These are phyloP conservation scores for Tridacna gigas DNA, from an alignment of 2,888 invertebrate species.

Conservation along the genomic window DNA sequence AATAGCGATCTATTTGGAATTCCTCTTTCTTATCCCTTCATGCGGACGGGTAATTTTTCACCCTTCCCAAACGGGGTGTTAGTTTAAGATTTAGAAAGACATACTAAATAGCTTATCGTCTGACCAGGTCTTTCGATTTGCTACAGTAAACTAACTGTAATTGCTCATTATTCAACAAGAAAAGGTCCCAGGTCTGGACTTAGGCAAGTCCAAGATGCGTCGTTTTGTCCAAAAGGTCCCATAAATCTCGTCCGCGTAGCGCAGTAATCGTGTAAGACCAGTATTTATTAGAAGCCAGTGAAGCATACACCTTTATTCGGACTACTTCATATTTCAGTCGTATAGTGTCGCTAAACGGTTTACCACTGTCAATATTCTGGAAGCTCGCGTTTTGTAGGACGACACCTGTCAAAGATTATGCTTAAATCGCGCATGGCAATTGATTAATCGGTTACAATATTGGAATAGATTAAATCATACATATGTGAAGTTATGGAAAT, in stretches of 20 bases:
- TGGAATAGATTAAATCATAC: not conserved
- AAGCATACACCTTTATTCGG: conserved; percentile 19
- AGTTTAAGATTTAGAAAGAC: too few species aligned
- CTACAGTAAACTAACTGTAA: too few species aligned
- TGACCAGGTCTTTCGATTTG: too few species aligned
- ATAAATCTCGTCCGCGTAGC: not conserved
- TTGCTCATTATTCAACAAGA: too few species aligned
- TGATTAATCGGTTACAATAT: conserved; percentile 1
- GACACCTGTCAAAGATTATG: not conserved
- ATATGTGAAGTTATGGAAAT: not conserved
- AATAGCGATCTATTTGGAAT: conserved; percentile 26
- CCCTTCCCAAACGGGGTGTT: not conserved
- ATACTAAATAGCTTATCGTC: too few species aligned
- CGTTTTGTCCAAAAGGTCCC: not conserved
- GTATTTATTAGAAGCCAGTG: conserved; percentile 20
- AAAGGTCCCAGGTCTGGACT: too few species aligned
- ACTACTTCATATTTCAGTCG: conserved; percentile 20
- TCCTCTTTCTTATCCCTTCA: not conserved
- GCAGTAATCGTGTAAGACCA: conserved; percentile 11
- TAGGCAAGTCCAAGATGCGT: too few species aligned
- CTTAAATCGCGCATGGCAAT: not conserved
- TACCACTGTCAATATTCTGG: not conserved
- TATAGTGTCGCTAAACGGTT: conserved; percentile 2
- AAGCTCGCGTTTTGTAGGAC: not conserved
- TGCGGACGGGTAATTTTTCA: not conserved